Base-by-base conservation (phyloP, 2,888 invertebrate genomes). In the Psylliodes chrysocephalus region DNA sequence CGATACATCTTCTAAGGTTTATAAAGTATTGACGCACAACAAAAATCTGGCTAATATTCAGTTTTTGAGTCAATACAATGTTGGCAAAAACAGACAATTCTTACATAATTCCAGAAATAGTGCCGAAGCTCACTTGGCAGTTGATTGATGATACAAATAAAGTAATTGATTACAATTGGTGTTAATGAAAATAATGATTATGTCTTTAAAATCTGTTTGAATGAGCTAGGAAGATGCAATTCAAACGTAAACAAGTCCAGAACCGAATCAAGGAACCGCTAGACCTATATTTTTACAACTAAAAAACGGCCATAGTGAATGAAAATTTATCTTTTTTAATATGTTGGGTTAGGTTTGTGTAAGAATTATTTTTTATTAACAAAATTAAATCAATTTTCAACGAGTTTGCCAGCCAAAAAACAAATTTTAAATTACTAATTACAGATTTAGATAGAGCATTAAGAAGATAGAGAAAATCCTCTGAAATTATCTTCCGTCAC, bases 71-170 rank as follows among this genome's bases (percentile, higher is more conserved):
- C 47, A 49, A 61, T 61, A 61, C 33, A 61, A 35, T 55, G 46
- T 46, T 61, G 61, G 61, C 61, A 61, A 61, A 61, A 61, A 61
- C 61, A 61, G 12, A 49, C 12, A 38, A 61, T 22, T 2, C 25
- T 61, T 61, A 40, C 55, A 49, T 40, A 61, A 61, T 46, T n/a
- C n/a, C 12, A 19, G 4, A 46, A 22, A n/a, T 46, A 19, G 3
- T 46, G 22, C n/a, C 5, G 44, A 46, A 10, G 22, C 17, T 5
- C 6, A 46, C 25, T 46, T 14, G 44, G 46, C 46, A 14, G 4
- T 46, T 22, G 46, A 46, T 46, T 46, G 46, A 46, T 22, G 10
- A 46, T 10, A 22, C 19, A 46, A 46, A 60, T 60, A 40, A 54
- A 60, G 22, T 44, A 42, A 60, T 46, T 53, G 46, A 25, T 38